Evolutionary conservation across 1,140 invertebrate genomes (phyloP), one percentile per base, ranked within the genome.

Genomic region (Brachionus paranguensis): DNA sequence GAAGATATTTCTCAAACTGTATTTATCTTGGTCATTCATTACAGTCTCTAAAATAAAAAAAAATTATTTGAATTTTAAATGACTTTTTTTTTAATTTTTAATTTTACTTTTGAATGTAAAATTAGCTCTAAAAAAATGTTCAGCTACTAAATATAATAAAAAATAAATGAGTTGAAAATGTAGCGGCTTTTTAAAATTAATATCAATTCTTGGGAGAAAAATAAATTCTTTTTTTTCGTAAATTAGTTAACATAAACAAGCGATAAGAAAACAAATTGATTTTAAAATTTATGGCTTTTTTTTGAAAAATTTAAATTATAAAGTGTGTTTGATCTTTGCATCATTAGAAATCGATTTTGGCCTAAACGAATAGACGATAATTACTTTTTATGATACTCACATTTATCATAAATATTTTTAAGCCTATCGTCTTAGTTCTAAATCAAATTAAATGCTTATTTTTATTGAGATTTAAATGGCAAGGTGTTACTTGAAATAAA

Each of bases 401-500:
- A 76, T 76, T 76, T 76, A 76, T 76, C 72, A 50, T 76, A 50
- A 76, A 37, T 24, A 43, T 74, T 41, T 76, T 76, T 14, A 20
- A 76, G 41, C 37, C 65, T 68, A 68, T 68, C 70, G 41, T 74
- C 70, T 74, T 17, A 43, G 17, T 74, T 41, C 41, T 43, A 74
- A 17, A 45, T 43, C 33, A 74, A 74, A 74, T 43, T 43, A 74
- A 74, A 72, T 41, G 10, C 17, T 43, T 37, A 72, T 43, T 72
- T 72, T 72, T 72, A 72, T 72, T 72, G 37, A 37, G 45, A 76
- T 76, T 76, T 76, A 76, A 76, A 76, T 76, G 72, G 72, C 72
- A 76, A 76, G 72, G 72, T 76, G 72, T 76, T 76, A 60, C 53
- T 76, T 3, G n/a, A 74, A 74, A 45, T 43, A 41, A 68, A 68